Percentiles rank a stretch among this genome's conserved stretches.
Conservation (phyloP, 2,113 vertebrate species). For the Butorides virescens region DNA sequence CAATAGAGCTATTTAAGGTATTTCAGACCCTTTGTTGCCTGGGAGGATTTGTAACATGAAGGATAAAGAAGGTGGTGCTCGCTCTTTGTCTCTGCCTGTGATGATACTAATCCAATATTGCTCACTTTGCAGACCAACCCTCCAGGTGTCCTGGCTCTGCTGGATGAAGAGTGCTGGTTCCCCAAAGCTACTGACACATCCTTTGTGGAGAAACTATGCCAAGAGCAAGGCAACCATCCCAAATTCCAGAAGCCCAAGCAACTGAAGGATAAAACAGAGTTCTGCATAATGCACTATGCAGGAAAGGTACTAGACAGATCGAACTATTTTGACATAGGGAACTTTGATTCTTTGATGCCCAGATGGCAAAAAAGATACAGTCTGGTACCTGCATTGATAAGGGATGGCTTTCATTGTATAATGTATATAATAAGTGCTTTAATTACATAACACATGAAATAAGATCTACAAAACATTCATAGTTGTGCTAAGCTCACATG, state of each 20-base stretch:
- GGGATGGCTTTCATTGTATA: neutral
- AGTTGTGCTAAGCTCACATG: neutral
- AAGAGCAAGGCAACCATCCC: conserved; percentile 88
- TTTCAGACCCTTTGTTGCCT: neutral
- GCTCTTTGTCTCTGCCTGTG: neutral
- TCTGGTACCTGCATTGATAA: neutral
- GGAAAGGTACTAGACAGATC: conserved; percentile 81
- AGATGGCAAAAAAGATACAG: neutral
- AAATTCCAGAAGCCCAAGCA: conserved; percentile 97
- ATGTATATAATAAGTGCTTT: neutral
- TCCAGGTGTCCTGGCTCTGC: conserved; percentile 91
- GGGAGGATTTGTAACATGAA: neutral
- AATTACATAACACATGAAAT: neutral
- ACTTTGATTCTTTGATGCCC: neutral
- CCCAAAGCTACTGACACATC: conserved; percentile 97
- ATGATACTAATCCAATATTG: neutral
- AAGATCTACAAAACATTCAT: neutral
- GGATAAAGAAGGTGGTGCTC: neutral
- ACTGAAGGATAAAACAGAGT: conserved; percentile 96
- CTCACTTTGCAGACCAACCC: conserved; percentile 86
- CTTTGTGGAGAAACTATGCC: conserved; percentile 91
- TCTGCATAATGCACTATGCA: conserved; percentile 94
- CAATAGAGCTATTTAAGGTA: neutral
- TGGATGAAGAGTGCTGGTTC: conserved; percentile 99
- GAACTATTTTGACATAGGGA: neutral